A percentile compares a stretch with the other conserved stretches of the same genome.
These are phyloP conservation scores for Drosophila jambulina DNA, from an alignment of 1,140 invertebrate genomes.

Conservation along the genomic window DNA sequence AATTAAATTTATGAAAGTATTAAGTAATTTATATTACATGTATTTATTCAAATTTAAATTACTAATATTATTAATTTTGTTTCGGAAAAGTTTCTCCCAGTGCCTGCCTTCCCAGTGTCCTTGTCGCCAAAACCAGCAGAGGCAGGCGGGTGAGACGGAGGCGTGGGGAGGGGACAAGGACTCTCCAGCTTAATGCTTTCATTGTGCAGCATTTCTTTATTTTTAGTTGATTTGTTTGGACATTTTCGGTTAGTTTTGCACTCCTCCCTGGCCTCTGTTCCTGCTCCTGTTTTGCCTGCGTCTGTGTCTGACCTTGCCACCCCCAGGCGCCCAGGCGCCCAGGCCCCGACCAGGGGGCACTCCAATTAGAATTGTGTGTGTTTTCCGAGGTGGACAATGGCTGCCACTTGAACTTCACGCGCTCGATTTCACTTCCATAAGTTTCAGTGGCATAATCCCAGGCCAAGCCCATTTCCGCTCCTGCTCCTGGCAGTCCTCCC, in stretches of 20 bases:
- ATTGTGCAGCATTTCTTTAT: constrained; percentile 76
- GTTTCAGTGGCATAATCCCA: constrained; percentile 63
- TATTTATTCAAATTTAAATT: neutral
- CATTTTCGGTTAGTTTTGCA: constrained; percentile 62
- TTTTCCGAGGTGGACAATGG: constrained; percentile 49
- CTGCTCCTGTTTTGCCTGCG: neutral
- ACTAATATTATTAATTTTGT: neutral
- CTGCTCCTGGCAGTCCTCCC: constrained; percentile 8
- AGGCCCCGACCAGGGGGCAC: constrained; percentile 9
- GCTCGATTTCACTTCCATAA: constrained; percentile 77
- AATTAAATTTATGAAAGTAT: too few relatives aligned
- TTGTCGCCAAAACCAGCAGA: neutral
- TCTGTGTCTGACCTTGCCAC: constrained; percentile 58
- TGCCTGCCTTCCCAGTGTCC: constrained; percentile 7
- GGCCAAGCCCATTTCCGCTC: constrained; percentile 8
- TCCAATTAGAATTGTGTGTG: constrained; percentile 65
- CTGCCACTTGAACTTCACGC: constrained; percentile 70
- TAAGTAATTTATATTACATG: too few relatives aligned
- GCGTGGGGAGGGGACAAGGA: constrained; percentile 4
- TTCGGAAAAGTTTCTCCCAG: neutral
- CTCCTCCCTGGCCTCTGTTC: neutral
- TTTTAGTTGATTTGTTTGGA: constrained; percentile 76
- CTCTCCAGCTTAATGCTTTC: constrained; percentile 66
- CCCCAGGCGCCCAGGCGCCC: neutral
- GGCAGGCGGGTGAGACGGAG: neutral